A percentile compares a stretch with the other conserved stretches of the same genome.
Evolutionary conservation across 2,113 vertebrate species (phyloP).

Genomic region (Cricetomys ansorgei): DNA sequence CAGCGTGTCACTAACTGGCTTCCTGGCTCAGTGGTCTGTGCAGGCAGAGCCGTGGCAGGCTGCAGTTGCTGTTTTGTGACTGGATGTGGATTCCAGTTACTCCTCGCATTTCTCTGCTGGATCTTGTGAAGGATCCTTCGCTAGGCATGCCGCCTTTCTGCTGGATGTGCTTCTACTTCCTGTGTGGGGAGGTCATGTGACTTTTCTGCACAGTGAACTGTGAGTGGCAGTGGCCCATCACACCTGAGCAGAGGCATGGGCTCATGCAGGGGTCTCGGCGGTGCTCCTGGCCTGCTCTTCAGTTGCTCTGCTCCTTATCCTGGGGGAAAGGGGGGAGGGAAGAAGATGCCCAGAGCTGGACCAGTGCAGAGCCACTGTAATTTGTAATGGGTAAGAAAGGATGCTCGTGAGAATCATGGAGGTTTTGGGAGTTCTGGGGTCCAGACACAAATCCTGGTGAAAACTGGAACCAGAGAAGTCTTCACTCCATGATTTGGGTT

Average conservation of each 20-base stretch:
- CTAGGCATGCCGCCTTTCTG: fast-evolving
- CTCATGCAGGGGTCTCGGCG: fast-evolving
- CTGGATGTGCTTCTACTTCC: not conserved
- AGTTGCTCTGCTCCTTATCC: too few relatives aligned
- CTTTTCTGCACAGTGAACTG: not conserved
- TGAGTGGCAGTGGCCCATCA: not conserved
- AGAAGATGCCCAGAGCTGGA: not conserved
- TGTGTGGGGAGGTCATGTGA: not conserved
- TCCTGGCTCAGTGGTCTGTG: not conserved
- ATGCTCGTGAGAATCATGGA: not conserved
- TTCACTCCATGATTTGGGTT: not conserved
- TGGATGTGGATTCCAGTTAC: not conserved
- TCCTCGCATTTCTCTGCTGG: not conserved
- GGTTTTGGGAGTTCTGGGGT: not conserved
- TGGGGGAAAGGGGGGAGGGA: not conserved
- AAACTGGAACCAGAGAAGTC: not conserved
- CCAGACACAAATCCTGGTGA: not conserved
- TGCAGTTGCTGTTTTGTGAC: fast-evolving
- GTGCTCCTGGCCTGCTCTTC: not conserved
- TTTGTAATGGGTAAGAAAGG: too few relatives aligned
- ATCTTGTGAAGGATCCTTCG: not conserved
- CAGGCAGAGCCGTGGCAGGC: not conserved
- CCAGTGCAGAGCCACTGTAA: not conserved
- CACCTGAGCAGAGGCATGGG: fast-evolving
- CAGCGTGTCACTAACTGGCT: not conserved